A percentile compares a stretch with the other conserved stretches of the same genome.
Conservation (phyloP, 2,113 vertebrate species). For the Marcusenius ussheri region DNA sequence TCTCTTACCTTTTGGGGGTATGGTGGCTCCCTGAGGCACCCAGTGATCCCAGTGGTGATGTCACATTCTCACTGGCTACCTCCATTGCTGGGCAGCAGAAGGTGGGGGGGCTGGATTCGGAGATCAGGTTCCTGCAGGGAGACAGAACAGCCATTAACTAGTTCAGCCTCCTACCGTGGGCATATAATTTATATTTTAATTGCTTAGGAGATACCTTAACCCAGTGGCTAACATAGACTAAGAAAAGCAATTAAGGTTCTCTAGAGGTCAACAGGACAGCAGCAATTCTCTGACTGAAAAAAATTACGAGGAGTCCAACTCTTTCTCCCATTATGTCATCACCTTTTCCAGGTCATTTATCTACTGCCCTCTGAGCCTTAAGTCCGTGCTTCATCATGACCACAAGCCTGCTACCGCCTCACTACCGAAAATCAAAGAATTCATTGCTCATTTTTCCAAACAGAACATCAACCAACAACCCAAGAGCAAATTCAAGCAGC, state of each 20-base stretch:
- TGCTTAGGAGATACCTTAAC: neutral
- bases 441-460: neutral
- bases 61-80: constrained; percentile 59
- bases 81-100: constrained; percentile 57
- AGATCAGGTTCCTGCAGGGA: constrained; percentile 24
- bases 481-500: neutral
- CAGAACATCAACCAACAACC: neutral
- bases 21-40: constrained; percentile 56
- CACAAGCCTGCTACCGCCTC: neutral
- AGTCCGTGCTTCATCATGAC: neutral
- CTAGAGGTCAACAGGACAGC: neutral
- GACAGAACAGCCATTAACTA: neutral
- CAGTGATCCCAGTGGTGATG: constrained; percentile 48
- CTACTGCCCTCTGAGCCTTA: neutral
- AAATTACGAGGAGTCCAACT: neutral
- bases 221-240: neutral
- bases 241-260: neutral
- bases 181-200: neutral
- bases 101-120: constrained; percentile 23
- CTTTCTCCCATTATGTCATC: neutral
- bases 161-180: neutral
- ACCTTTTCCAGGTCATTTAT: neutral
- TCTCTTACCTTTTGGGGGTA: constrained; percentile 60
- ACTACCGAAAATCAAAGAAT: neutral
- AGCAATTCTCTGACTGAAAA: neutral